Percentiles rank a stretch among this genome's conserved stretches.
Conservation (phyloP, 2,888 invertebrate species). For the Standfussiana lucernea region DNA sequence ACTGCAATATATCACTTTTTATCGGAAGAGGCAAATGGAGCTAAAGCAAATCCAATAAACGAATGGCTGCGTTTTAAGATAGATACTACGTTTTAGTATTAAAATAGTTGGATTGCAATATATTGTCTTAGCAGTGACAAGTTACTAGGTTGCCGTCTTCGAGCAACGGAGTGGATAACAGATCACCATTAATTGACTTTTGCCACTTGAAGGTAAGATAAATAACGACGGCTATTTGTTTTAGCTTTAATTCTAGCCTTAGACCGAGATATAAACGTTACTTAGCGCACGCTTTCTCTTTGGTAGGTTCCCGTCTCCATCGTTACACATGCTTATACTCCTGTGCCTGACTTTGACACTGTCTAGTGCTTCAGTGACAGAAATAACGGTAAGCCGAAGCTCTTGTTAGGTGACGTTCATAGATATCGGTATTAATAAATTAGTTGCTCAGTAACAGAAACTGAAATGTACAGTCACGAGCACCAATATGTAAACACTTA, state of each 20-base stretch:
- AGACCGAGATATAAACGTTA: neutral
- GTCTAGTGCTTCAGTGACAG: neutral
- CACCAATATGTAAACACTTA: too few species aligned
- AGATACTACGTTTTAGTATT: constrained; percentile 20
- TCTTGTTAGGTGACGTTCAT: neutral
- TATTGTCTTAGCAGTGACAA: constrained; percentile 38
- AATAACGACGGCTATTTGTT: constrained; percentile 23
- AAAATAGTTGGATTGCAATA: constrained; percentile 47
- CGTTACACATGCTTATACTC: neutral
- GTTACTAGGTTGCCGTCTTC: constrained; percentile 35
- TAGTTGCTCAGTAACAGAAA: constrained; percentile 1
- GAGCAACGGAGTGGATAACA: constrained; percentile 40
- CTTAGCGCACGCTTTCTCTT: neutral
- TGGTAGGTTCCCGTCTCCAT: neutral
- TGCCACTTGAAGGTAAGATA: constrained; percentile 28
- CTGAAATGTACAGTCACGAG: too few species aligned
- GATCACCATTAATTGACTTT: constrained; percentile 53
- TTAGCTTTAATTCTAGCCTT: constrained; percentile 12
- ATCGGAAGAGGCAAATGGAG: constrained; percentile 50
- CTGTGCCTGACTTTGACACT: neutral
- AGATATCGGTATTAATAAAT: neutral
- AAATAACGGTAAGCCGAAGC: neutral
- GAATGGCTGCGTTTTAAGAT: constrained; percentile 44
- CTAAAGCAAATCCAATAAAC: constrained; percentile 44
- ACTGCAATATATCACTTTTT: constrained; percentile 59